Conservation (phyloP, 2,888 invertebrate species). For the Diachrysia chrysitis region DNA sequence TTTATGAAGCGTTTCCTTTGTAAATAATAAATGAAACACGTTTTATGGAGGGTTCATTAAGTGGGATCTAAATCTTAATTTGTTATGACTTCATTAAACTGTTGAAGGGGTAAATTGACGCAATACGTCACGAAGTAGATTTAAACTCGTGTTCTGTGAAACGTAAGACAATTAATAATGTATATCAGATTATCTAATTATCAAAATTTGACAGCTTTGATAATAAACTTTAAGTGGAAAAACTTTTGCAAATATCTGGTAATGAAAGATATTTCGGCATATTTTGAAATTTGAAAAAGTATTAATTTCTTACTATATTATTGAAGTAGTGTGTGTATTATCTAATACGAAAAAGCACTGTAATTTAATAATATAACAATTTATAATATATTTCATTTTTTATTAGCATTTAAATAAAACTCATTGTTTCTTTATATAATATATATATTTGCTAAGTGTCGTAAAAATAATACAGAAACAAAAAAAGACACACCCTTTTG, state of each 20-base stretch:
- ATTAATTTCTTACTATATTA: no score
- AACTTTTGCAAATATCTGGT: neutral
- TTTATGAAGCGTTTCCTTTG: constrained; percentile 16
- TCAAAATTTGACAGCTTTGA: neutral
- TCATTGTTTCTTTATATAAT: no score
- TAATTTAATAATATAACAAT: no score
- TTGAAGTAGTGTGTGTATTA: no score
- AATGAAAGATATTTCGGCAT: no score
- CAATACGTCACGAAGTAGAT: neutral
- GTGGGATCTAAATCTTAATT: neutral
- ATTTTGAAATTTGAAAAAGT: no score
- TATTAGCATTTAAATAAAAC: no score
- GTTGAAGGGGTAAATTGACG: neutral
- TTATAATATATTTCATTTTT: neutral
- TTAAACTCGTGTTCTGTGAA: neutral
- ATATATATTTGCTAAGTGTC: neutral
- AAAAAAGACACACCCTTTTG: constrained; percentile 1
- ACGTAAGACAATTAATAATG: neutral
- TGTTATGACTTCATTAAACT: neutral
- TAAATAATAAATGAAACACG: neutral
- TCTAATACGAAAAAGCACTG: no score
- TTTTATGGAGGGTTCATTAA: neutral
- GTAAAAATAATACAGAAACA: neutral
- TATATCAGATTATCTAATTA: neutral
- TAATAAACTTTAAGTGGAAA: neutral